Conservation (phyloP, 2,113 vertebrate genomes). For the Varanus salvator region DNA sequence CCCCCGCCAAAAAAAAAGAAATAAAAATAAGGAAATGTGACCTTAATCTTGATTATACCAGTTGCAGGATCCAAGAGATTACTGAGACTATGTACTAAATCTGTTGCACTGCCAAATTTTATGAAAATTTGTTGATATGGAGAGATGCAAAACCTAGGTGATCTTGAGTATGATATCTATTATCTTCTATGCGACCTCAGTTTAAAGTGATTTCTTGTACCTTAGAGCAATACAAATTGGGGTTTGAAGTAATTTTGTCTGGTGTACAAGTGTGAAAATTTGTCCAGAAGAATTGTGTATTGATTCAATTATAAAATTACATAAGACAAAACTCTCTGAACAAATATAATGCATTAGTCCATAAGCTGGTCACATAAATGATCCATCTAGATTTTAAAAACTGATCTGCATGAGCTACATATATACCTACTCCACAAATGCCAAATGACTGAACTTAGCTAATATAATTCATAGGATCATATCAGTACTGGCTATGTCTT, state of each 20-base stretch:
- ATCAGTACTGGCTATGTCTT: not conserved
- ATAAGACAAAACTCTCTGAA: not conserved
- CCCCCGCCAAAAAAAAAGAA: too few relatives aligned
- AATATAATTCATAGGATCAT: not conserved
- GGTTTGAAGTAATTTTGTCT: not conserved
- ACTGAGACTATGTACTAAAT: too few relatives aligned
- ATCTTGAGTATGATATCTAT: not conserved
- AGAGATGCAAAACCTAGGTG: not conserved
- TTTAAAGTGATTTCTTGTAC: not conserved
- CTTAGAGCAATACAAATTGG: not conserved
- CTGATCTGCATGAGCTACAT: not conserved
- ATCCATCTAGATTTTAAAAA: not conserved
- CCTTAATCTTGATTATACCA: too few relatives aligned
- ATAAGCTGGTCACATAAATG: not conserved
- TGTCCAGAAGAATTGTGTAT: not conserved
- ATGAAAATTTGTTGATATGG: not conserved
- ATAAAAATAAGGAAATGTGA: too few relatives aligned
- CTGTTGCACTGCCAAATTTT: too few relatives aligned
- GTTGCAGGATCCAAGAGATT: too few relatives aligned
- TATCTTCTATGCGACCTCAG: not conserved
- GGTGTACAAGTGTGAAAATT: not conserved
- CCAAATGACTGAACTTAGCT: not conserved
- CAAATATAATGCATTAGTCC: not conserved
- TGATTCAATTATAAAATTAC: not conserved
- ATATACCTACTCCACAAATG: not conserved